Conservation (phyloP, 2,888 invertebrate genomes). For the Tetranychus truncatus region DNA sequence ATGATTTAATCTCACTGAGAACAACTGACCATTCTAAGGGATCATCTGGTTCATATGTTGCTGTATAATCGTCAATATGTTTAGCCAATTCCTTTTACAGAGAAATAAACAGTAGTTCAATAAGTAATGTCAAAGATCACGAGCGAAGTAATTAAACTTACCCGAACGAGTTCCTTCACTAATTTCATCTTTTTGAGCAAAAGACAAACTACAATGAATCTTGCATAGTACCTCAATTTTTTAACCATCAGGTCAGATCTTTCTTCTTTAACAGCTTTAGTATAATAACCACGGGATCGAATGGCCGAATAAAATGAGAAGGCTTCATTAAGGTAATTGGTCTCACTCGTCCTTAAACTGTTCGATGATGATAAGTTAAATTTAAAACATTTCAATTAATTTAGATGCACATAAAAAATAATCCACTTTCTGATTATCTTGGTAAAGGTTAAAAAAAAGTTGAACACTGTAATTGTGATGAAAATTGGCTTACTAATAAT, state of each 20-base stretch:
- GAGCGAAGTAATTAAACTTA: constrained; percentile 30
- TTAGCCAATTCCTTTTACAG: constrained; percentile 55
- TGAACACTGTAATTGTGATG: no score
- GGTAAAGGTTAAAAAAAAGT: no score
- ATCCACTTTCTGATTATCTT: no score
- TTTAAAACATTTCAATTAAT: constrained; percentile 5
- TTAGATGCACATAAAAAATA: neutral
- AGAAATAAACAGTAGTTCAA: constrained; percentile 15
- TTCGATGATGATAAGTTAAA: constrained; percentile 27
- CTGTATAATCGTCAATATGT: constrained; percentile 84
- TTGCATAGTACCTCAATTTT: constrained; percentile 75
- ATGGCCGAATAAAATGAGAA: constrained; percentile 92
- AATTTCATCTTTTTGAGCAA: constrained; percentile 79
- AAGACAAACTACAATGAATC: constrained; percentile 88
- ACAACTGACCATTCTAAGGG: constrained; percentile 88
- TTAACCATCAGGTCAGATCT: constrained; percentile 87
- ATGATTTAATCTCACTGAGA: constrained; percentile 78
- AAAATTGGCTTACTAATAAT: constrained; percentile 65
- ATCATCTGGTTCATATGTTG: constrained; percentile 89
- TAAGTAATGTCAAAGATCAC: neutral
- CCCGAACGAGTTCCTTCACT: constrained; percentile 66
- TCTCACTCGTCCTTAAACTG: constrained; percentile 85
- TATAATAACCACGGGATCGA: constrained; percentile 77
- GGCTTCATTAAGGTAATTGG: constrained; percentile 84
- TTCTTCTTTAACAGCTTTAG: constrained; percentile 76